phyloP scores from a whole-genome alignment of 2,888 invertebrate genomes.

The Phlogophora meticulosa region DNA sequence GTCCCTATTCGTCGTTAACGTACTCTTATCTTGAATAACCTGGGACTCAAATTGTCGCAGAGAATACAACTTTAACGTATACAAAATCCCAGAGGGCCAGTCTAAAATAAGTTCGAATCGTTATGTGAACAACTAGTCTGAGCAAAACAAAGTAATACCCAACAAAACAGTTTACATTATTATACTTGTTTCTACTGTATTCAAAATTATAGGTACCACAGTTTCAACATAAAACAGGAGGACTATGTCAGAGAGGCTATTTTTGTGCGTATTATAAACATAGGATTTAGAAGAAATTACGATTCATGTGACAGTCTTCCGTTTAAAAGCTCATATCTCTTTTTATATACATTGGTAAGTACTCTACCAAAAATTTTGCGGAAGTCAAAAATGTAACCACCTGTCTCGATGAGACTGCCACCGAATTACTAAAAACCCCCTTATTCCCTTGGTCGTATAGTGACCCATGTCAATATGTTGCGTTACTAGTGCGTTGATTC shows the following conservation, averaged over 20 bases:
- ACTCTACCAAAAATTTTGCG: not conserved
- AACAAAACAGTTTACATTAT: slow-evolving; percentile 49
- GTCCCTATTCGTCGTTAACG: not conserved
- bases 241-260: not conserved
- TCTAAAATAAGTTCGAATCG: slow-evolving; percentile 57
- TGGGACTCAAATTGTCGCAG: slow-evolving; percentile 24
- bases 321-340: not conserved
- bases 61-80: slow-evolving; percentile 13
- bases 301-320: not conserved
- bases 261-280: not conserved
- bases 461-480: too few relatives aligned
- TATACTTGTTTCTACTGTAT: slow-evolving; percentile 41
- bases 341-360: too few relatives aligned
- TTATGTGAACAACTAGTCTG: slow-evolving; percentile 36
- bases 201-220: slow-evolving; percentile 22
- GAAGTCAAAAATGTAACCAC: not conserved
- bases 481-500: not conserved
- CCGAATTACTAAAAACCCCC: too few relatives aligned
- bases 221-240: slow-evolving; percentile 11
- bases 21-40: slow-evolving; percentile 18
- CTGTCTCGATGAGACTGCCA: not conserved
- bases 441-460: not conserved
- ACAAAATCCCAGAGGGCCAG: slow-evolving; percentile 36
- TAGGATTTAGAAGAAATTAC: too few relatives aligned
- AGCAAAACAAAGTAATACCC: slow-evolving; percentile 51